phyloP scores from a whole-genome alignment of 2,113 vertebrate genomes.

The Campylomormyrus numenius region DNA sequence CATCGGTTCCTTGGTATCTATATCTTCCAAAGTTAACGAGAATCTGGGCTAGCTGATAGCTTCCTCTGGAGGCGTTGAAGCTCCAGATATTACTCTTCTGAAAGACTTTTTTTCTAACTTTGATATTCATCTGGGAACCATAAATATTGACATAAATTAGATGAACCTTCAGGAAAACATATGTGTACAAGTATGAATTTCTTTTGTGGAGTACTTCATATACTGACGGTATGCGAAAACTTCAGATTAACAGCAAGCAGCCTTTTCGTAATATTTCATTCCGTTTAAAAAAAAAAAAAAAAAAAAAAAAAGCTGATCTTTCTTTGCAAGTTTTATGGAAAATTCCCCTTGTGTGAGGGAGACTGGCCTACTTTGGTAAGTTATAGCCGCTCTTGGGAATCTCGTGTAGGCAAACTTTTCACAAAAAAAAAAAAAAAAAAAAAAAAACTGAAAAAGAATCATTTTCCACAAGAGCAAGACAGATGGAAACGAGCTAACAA shows the following conservation, averaged over 20 bases:
- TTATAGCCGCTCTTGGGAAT: not conserved
- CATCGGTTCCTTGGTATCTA: not conserved
- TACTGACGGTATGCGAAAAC: not conserved
- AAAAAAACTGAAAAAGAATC: not conserved
- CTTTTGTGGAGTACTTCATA: not conserved
- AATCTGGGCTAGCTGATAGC: not conserved
- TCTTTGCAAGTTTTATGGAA: not conserved
- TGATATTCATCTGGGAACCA: not conserved
- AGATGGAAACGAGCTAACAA: slow-evolving; percentile 3
- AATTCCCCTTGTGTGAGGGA: not conserved
- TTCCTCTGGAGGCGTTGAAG: not conserved
- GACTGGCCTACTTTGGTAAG: not conserved
- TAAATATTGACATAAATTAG: not conserved
- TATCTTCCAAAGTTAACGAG: not conserved
- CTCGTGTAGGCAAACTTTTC: not conserved
- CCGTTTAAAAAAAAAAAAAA: not conserved
- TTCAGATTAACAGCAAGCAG: not conserved
- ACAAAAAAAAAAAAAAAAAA: not conserved
- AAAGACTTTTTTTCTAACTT: not conserved
- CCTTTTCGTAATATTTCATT: not conserved
- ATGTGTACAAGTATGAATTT: not conserved
- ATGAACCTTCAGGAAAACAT: not conserved
- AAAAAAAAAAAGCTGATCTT: not conserved
- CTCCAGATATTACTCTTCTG: not conserved
- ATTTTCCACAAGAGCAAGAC: not conserved